Evolutionary conservation across 2,888 invertebrate genomes (phyloP).

Genomic region (Strigamia maritima): DNA sequence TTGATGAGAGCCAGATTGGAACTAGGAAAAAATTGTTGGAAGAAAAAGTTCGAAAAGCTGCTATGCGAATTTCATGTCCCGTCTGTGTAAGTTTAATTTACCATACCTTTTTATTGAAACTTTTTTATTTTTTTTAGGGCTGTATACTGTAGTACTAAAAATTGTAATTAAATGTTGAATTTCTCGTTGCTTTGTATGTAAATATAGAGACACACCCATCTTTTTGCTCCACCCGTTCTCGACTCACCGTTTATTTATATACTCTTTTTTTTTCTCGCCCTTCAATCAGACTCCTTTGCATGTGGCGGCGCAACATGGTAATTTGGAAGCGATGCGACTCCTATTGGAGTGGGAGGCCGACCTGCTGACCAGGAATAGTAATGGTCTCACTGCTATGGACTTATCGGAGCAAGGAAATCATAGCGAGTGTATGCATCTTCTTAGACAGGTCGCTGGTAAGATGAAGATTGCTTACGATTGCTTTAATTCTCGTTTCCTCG

Average conservation of each 20-base stretch:
- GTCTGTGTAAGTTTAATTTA: slow-evolving; percentile 36
- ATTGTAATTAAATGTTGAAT: not conserved
- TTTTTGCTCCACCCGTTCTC: not conserved
- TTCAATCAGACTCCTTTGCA: slow-evolving; percentile 71
- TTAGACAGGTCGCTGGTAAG: slow-evolving; percentile 66
- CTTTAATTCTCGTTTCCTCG: not conserved
- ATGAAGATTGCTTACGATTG: not conserved
- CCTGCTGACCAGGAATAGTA: slow-evolving; percentile 61
- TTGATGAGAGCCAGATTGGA: not conserved
- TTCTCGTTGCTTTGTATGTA: slow-evolving; percentile 3
- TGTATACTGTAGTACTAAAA: too few species aligned
- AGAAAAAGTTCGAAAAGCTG: slow-evolving; percentile 36
- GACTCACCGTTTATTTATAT: slow-evolving; percentile 25
- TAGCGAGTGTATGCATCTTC: slow-evolving; percentile 61
- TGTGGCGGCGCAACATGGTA: slow-evolving; percentile 75
- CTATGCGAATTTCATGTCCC: slow-evolving; percentile 34
- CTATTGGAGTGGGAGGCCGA: slow-evolving; percentile 68
- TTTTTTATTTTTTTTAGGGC: not conserved
- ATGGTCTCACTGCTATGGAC: slow-evolving; percentile 69
- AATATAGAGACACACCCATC: not conserved
- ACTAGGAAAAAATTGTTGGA: slow-evolving; percentile 22
- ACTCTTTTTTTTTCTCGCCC: slow-evolving; percentile 37
- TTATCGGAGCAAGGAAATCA: slow-evolving; percentile 69
- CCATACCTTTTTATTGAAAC: not conserved
- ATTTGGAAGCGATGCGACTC: slow-evolving; percentile 65